Percentiles rank a stretch among this genome's conserved stretches.
Conservation (phyloP, 2,113 vertebrate species). For the Lipotes vexillifer region DNA sequence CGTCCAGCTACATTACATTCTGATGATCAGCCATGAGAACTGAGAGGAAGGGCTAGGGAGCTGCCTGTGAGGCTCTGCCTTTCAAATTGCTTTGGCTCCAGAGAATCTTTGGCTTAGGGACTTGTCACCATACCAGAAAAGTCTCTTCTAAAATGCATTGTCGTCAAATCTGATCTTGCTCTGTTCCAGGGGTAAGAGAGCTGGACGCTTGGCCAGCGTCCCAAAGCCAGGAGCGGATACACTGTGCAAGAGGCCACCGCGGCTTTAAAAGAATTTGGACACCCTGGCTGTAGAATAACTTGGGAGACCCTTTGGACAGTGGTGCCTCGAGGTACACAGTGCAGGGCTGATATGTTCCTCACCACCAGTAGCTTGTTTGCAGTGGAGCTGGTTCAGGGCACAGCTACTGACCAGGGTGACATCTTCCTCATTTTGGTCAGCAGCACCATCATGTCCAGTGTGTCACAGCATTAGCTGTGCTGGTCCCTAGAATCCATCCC, state of each 20-base stretch:
- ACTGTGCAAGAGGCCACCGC: neutral
- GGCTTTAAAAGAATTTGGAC: neutral
- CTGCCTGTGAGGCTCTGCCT: neutral
- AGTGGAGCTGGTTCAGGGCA: neutral
- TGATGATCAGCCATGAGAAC: neutral
- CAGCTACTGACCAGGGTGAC: neutral
- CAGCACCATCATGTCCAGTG: neutral
- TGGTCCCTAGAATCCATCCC: neutral
- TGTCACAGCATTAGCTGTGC: neutral
- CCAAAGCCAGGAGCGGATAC: neutral
- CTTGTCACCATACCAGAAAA: neutral
- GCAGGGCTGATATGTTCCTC: neutral
- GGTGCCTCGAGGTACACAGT: neutral
- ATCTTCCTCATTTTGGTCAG: slow-evolving; percentile 12
- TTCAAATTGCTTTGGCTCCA: neutral
- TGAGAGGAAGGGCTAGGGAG: neutral
- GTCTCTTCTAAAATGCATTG: neutral
- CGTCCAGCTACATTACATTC: neutral
- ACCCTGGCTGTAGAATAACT: neutral
- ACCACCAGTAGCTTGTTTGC: neutral
- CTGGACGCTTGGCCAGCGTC: neutral
- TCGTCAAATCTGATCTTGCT: neutral
- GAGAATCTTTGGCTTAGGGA: neutral
- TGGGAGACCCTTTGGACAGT: neutral
- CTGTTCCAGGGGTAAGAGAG: neutral